Evolutionary conservation across 2,888 invertebrate species (phyloP), one percentile per base, ranked within the genome.

Genomic region (Cetonia aurata): DNA sequence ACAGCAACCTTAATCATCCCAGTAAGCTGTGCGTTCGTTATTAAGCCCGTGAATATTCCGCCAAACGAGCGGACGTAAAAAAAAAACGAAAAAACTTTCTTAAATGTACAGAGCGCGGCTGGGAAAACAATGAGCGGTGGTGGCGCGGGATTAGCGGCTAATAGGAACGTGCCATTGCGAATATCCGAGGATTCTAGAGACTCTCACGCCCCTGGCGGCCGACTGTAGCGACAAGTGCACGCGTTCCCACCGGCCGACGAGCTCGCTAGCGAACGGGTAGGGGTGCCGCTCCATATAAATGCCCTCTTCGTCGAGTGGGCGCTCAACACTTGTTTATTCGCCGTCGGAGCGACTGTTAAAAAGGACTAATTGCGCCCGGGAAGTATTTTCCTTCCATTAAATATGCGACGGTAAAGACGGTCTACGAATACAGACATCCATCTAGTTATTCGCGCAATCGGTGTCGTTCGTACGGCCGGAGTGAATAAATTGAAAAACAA

Each of bases 121-220:
- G 75, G 72, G 75, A 76, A 75, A 76, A 76, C 76, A 76, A 76
- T 74, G 74, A 75, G 72, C 72, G 72, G 73, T 44, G 67, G 69
- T 33, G 59, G 67, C 33, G 57, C 31, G 73, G 81, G 79, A 81
- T 82, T 82, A 82, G 80, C 79, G 80, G 79, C 79, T 80, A 83
- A 82, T 81, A 80, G 81, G 79, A 80, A 82, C 83, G 83, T 83
- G 83, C 83, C 79, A 77, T 78, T 77, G 78, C 77, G 79, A 77
- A 80, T 80, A 83, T 83, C 83, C 83, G 73, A 76, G 77, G 82
- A 79, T 79, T 81, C 79, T 75, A 75, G 77, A 76, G 77, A 77
- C 78, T 78, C 79, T 79, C 83, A 83, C 82, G 81, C 79, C 76
- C 78, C 76, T 75, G 72, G 75, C 77, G 74, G 75, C 76, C 78